Base-by-base conservation (phyloP, 1,140 invertebrate species). In the Drosophila leontia region DNA sequence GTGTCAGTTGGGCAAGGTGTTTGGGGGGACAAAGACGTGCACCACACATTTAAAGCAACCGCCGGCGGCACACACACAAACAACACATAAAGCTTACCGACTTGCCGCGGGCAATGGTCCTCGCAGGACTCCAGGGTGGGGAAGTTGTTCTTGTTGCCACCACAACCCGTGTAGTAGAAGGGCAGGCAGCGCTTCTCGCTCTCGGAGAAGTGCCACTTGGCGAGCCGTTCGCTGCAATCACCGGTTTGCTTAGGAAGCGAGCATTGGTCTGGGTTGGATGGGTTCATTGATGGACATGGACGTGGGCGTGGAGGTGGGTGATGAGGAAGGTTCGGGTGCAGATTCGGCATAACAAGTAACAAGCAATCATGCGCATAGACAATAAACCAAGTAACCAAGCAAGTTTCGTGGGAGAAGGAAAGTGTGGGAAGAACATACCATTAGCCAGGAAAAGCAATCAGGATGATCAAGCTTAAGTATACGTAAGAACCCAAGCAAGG, bases 91-190 rank as follows among this genome's bases (percentile, higher is more conserved):
- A 78, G 79, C 96, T 96, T 94, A 97, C 97, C 96, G 80, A 96
- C 95, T 91, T 95, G 95, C 58, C 95, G 94, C 44, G 97, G 97
- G 93, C 98, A 99, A 83, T 95, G 94, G 59, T 94, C 93, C 85
- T 96, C 95, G 93, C 98, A 99, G 92, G 95, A 95, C 72, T 95
- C 94, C 93, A 95, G 94, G 91, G 94, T 95, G 45, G 94, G 94
- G 94, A 98, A 99, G 91, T 96, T 96, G 94, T 99, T 99, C 86
- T 94, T 94, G 94, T 98, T 99, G 71, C 97, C 98, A 79, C 95
- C 96, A 94, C 97, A 98, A 75, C 98, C 98, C 67, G 96, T 96
- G 94, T 97, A 99, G 95, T 98, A 98, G 95, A 99, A 99, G 48
- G 97, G 97, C 94, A 96, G 94, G 95, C 98, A 99, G 62, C 96